These are phyloP conservation scores for Phylloscopus trochiloides DNA, from an alignment of 2,113 vertebrate genomes.

Conservation along the genomic window DNA sequence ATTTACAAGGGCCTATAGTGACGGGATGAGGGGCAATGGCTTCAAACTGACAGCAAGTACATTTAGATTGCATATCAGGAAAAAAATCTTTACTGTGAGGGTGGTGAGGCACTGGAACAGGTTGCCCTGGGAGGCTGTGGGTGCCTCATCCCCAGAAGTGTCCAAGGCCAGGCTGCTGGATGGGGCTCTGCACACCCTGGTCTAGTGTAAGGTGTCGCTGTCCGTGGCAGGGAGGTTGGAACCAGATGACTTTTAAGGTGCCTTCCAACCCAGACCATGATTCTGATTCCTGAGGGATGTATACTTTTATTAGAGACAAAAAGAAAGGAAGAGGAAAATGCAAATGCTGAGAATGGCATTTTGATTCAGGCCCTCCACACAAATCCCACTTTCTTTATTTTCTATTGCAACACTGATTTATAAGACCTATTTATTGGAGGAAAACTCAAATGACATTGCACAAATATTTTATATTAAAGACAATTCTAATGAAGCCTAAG, in stretches of 20 bases:
- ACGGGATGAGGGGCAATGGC: background rate
- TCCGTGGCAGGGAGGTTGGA: background rate
- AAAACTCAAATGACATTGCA: background rate
- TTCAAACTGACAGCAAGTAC: background rate
- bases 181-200: background rate
- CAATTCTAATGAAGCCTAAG: background rate
- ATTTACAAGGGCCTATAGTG: background rate
- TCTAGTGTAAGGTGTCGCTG: accelerated
- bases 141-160: background rate
- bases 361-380: background rate
- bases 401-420: accelerated
- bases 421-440: background rate
- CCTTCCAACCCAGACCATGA: background rate
- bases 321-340: background rate
- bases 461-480: background rate
- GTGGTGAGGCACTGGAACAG: background rate
- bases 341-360: background rate
- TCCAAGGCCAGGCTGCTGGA: background rate
- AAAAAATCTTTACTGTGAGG: background rate
- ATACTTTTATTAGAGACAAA: background rate
- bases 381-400: background rate
- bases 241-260: background rate
- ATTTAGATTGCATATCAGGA: background rate
- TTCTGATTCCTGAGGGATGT: background rate
- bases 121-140: background rate